Evolutionary conservation across 1,140 invertebrate genomes (phyloP), one percentile per base, ranked within the genome.

Genomic region (Brachionus calyciflorus): DNA sequence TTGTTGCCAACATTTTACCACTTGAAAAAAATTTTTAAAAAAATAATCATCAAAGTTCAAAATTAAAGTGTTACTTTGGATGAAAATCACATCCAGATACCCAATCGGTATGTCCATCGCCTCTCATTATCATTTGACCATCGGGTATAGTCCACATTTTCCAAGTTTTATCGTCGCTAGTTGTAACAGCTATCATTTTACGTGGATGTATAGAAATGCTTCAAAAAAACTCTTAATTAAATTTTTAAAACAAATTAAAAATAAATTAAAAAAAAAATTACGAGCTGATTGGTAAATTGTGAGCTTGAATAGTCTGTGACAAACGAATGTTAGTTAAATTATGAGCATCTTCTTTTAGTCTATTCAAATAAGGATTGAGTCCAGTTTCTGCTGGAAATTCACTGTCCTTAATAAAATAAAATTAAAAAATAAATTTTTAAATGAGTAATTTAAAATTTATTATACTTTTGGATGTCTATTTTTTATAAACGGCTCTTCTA

Each of bases 41-140:
- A 68, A 5, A 33, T 14, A 60, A 2, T 28, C n/a, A 5, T 37
- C 7, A 44, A 17, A 49, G 28, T 48, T n/a, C n/a, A n/a, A 46
- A 44, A 48, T 1, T 9, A 49, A 5, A 69, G 17, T 19, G 19
- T 84, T 83, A 78, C 79, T 44, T 65, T 19, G 82, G 83, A 79
- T 85, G 82, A 80, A 85, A 85, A 57, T 84, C 82, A 80, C 83
- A 84, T 41, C 80, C 80, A 21, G 84, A 83, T 6, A 86, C 82
- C 85, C 85, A 86, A 78, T 85, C 83, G 44, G 83, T 82, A 76
- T 86, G 84, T n/a, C 84, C 85, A 78, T 83, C 81, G 24, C 84
- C 84, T 76, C 82, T 84, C 81, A 84, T 82, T 10, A 85, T 82
- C 73, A 84, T 81, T 49, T 85, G 82, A 28, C 82, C 82, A 77